A percentile compares a stretch with the other conserved stretches of the same genome.
phyloP scores from a whole-genome alignment of 2,113 vertebrate genomes.

The Delphinus delphis region DNA sequence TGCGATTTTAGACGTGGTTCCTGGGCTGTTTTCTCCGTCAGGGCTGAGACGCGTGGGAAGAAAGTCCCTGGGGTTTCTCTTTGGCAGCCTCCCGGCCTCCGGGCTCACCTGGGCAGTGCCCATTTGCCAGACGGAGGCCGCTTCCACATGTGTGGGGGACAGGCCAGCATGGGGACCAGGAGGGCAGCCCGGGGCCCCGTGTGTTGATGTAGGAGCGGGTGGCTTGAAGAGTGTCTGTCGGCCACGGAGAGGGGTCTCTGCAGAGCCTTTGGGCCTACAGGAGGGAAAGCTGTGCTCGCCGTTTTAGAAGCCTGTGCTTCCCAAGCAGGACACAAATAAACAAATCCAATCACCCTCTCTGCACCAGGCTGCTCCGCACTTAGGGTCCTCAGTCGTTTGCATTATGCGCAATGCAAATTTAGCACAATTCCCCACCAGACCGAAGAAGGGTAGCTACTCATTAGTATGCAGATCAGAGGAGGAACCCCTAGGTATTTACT shows the following conservation, averaged over 20 bases:
- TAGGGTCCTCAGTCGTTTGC: neutral
- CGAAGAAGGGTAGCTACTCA: rapidly evolving
- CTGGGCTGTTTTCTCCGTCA: rapidly evolving
- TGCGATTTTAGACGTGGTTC: neutral
- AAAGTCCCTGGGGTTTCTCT: neutral
- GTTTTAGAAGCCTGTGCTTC: neutral
- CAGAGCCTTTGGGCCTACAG: neutral
- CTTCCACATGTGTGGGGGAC: no score
- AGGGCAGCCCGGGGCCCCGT: neutral
- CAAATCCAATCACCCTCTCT: rapidly evolving
- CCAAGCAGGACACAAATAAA: neutral
- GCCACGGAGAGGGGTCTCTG: neutral
- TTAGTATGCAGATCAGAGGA: neutral
- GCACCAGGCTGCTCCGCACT: rapidly evolving
- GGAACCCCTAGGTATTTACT: neutral
- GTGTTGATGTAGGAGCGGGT: rapidly evolving
- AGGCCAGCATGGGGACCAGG: neutral
- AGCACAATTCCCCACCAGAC: neutral
- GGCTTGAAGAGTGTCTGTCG: rapidly evolving
- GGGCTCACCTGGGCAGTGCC: neutral
- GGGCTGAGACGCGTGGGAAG: rapidly evolving
- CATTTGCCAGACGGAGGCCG: neutral
- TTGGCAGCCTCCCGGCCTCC: neutral
- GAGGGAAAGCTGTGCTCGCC: no score
- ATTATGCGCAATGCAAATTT: rapidly evolving